A percentile compares a stretch with the other conserved stretches of the same genome.
phyloP scores from a whole-genome alignment of 2,888 invertebrate genomes.

The Blastobasis adustella region DNA sequence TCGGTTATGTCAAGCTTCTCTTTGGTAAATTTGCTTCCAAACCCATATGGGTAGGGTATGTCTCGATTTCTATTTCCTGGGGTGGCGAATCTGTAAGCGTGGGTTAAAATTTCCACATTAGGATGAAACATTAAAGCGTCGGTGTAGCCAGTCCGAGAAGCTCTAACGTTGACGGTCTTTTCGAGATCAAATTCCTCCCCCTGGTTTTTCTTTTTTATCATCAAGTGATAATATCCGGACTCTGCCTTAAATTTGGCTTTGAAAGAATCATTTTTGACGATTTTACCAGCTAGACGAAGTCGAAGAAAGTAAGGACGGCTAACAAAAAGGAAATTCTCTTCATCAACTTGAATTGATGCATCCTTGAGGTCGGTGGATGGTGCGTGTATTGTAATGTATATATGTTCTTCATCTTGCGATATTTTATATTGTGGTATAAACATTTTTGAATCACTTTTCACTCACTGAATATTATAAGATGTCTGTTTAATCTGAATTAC shows the following conservation, averaged over 20 bases:
- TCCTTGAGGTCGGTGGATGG: slow-evolving; percentile 87
- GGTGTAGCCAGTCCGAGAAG: slow-evolving; percentile 42
- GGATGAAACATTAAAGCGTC: slow-evolving; percentile 65
- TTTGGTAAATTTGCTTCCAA: slow-evolving; percentile 78
- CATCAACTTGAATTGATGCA: slow-evolving; percentile 84
- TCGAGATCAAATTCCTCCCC: slow-evolving; percentile 87
- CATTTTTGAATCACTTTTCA: slow-evolving; percentile 68
- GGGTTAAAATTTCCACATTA: slow-evolving; percentile 58
- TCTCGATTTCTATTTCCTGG: slow-evolving; percentile 40
- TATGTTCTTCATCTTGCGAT: slow-evolving; percentile 79
- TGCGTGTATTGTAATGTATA: slow-evolving; percentile 83
- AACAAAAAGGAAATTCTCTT: slow-evolving; percentile 83
- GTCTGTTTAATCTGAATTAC: too few relatives aligned
- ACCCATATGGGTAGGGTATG: slow-evolving; percentile 77
- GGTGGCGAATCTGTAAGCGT: slow-evolving; percentile 51
- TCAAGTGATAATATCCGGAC: slow-evolving; percentile 81
- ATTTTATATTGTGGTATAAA: slow-evolving; percentile 87
- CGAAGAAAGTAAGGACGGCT: slow-evolving; percentile 89
- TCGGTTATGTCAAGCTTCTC: slow-evolving; percentile 72
- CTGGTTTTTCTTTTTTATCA: slow-evolving; percentile 79
- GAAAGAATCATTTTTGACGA: slow-evolving; percentile 82
- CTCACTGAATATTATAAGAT: too few relatives aligned
- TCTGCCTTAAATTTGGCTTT: slow-evolving; percentile 82
- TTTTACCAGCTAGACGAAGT: slow-evolving; percentile 81
- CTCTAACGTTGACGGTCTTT: slow-evolving; percentile 84